phyloP scores from a whole-genome alignment of 92 coral and sea anemone genomes.

The Zoanthus gigantus region DNA sequence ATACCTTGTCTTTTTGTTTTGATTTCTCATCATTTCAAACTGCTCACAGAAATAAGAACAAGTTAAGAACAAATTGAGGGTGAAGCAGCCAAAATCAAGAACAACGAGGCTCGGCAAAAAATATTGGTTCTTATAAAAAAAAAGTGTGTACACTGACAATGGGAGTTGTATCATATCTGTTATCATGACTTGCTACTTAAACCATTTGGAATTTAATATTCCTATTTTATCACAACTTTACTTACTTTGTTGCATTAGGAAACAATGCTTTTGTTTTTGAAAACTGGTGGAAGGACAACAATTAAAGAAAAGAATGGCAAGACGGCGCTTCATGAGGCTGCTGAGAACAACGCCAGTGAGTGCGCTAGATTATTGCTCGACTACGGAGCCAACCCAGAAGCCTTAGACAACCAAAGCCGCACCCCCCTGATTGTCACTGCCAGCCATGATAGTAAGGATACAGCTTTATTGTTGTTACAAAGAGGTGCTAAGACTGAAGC shows the following conservation, averaged over 20 bases:
- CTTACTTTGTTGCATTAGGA: neutral
- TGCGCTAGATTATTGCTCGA: slow-evolving; percentile 7
- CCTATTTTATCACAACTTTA: neutral
- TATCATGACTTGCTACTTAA: too few relatives aligned
- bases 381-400: slow-evolving; percentile 16
- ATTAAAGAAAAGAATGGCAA: neutral
- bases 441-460: slow-evolving; percentile 6
- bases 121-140: too few relatives aligned
- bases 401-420: slow-evolving; percentile 29
- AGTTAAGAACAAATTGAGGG: too few relatives aligned
- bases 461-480: slow-evolving; percentile 2
- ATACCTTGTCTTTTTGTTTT: too few relatives aligned
- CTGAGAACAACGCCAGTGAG: slow-evolving; percentile 36
- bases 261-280: slow-evolving; percentile 19
- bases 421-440: slow-evolving; percentile 38
- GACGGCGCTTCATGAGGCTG: slow-evolving; percentile 27
- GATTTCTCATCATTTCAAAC: too few relatives aligned
- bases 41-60: too few relatives aligned
- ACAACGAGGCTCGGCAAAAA: too few relatives aligned
- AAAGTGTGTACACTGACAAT: too few relatives aligned
- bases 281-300: neutral
- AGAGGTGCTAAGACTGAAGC: slow-evolving; percentile 18
- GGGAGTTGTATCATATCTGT: too few relatives aligned
- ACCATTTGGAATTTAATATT: too few relatives aligned
- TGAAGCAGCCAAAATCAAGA: too few relatives aligned